phyloP scores from a whole-genome alignment of 2,888 invertebrate species.

The Ormyrus labotus region DNA sequence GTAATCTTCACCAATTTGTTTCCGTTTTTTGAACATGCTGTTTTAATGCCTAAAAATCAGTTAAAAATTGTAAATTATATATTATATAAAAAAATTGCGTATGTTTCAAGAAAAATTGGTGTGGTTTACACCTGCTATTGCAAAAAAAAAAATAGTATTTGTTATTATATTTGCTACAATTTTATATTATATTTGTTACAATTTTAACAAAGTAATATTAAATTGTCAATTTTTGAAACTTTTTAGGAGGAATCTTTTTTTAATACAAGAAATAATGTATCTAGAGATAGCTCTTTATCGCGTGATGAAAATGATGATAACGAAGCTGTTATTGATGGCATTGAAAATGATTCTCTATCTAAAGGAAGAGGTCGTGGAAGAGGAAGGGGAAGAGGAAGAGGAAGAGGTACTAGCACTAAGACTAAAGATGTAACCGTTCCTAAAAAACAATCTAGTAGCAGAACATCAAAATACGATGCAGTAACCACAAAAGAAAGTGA shows the following conservation, averaged over 20 bases:
- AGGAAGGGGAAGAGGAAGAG: slow-evolving; percentile 45
- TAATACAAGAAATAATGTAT: slow-evolving; percentile 10
- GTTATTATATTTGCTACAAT: neutral
- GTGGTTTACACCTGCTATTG: neutral
- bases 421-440: slow-evolving; percentile 17
- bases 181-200: neutral
- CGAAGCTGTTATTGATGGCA: slow-evolving; percentile 29
- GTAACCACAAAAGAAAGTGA: slow-evolving; percentile 29
- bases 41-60: too few relatives aligned
- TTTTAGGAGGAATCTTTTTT: slow-evolving; percentile 44
- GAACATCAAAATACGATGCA: slow-evolving; percentile 23
- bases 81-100: too few relatives aligned
- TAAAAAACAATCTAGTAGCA: slow-evolving; percentile 26
- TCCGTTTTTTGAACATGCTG: too few relatives aligned
- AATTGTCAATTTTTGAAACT: neutral
- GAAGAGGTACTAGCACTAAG: slow-evolving; percentile 30
- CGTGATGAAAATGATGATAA: neutral
- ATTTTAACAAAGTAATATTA: slow-evolving; percentile 4
- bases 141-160: neutral
- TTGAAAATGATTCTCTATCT: slow-evolving; percentile 4
- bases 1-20: too few relatives aligned
- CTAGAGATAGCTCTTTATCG: slow-evolving; percentile 43
- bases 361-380: slow-evolving; percentile 55
- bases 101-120: neutral
- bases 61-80: too few relatives aligned